A percentile compares a stretch with the other conserved stretches of the same genome.
Evolutionary conservation across 1,140 invertebrate genomes (phyloP).

Genomic region (Ganaspis sp.): DNA sequence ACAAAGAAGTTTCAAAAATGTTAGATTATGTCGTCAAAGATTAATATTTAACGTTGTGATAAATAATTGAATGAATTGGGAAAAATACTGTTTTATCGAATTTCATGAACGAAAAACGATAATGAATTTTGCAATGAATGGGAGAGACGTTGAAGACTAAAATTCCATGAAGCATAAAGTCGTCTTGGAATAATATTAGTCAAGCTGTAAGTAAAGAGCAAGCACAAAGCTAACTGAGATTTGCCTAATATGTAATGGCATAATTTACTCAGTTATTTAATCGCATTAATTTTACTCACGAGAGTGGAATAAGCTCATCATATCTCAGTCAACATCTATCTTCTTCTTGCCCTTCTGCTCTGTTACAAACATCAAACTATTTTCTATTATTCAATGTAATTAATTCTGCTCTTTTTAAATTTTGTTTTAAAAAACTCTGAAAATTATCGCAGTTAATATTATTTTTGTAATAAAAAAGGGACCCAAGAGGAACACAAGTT

Average conservation of each 20-base stretch:
- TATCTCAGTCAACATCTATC: slow-evolving; percentile 64
- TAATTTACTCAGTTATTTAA: slow-evolving; percentile 72
- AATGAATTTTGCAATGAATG: neutral
- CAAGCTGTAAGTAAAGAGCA: slow-evolving; percentile 61
- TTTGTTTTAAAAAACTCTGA: too few relatives aligned
- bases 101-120: too few relatives aligned
- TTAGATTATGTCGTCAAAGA: too few relatives aligned
- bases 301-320: slow-evolving; percentile 74
- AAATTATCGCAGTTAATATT: slow-evolving; percentile 42
- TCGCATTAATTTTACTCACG: slow-evolving; percentile 73
- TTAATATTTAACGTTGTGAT: too few relatives aligned
- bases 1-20: too few relatives aligned
- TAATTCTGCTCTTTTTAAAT: slow-evolving; percentile 9
- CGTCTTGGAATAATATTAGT: slow-evolving; percentile 30
- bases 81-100: too few relatives aligned
- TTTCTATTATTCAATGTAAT: too few relatives aligned
- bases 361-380: slow-evolving; percentile 43
- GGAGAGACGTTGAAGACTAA: neutral
- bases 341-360: slow-evolving; percentile 44
- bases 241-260: slow-evolving; percentile 68
- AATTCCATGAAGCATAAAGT: neutral
- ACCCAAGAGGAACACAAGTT: too few relatives aligned
- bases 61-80: too few relatives aligned
- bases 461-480: too few relatives aligned
- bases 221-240: slow-evolving; percentile 65